A percentile compares a stretch with the other conserved stretches of the same genome.
Evolutionary conservation across 2,797 vertebrate genomes (phyloP).

Genomic region (Sylvia borin): DNA sequence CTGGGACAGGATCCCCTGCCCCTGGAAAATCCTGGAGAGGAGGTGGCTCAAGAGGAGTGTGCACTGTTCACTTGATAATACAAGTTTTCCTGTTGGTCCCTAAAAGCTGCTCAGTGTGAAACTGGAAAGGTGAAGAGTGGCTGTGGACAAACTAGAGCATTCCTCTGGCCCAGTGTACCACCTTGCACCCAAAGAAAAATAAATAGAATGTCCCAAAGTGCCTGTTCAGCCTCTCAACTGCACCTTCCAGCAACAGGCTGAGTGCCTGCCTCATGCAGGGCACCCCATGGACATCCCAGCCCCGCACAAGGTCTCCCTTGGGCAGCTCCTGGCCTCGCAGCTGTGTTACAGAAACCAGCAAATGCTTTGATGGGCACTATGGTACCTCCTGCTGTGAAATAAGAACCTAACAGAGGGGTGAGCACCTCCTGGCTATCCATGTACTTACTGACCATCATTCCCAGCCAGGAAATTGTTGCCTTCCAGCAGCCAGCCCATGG

Average conservation of each 20-base stretch:
- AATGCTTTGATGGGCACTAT: not conserved
- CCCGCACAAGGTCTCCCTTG: not conserved
- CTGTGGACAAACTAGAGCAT: not conserved
- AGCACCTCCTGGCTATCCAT: not conserved
- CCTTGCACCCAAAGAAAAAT: not conserved
- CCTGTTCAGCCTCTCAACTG: not conserved
- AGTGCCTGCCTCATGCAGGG: not conserved
- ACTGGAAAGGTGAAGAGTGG: not conserved
- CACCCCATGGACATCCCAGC: not conserved
- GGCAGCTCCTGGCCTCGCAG: not conserved
- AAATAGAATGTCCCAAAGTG: not conserved
- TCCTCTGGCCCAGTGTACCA: not conserved
- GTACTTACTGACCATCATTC: not conserved
- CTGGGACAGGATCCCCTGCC: fast-evolving
- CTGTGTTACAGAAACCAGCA: fast-evolving
- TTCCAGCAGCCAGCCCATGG: too few relatives aligned
- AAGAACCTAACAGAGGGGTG: fast-evolving
- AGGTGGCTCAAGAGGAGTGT: not conserved
- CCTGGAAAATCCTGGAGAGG: not conserved
- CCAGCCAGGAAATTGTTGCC: not conserved
- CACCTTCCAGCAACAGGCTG: not conserved
- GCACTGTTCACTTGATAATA: not conserved
- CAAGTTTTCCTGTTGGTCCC: not conserved
- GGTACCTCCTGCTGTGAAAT: not conserved
- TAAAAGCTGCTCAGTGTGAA: not conserved